Percentiles rank a stretch among this genome's conserved stretches.
phyloP scores from a whole-genome alignment of 2,797 vertebrate species.

The Aotus griseimembra region DNA sequence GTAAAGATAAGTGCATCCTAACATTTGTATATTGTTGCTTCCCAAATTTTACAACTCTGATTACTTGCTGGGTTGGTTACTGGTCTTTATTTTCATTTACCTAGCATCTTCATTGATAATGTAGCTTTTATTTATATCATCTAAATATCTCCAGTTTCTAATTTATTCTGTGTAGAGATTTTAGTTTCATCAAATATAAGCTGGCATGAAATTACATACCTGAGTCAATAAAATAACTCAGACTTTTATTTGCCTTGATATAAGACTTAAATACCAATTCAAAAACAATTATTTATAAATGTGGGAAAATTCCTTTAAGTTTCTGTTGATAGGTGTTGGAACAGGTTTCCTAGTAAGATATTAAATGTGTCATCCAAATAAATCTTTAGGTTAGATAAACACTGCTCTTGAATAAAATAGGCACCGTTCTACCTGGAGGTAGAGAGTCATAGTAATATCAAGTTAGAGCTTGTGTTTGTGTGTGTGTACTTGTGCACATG shows the following conservation, averaged over 20 bases:
- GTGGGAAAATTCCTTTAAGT: conserved; percentile 10
- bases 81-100: neutral
- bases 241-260: conserved; percentile 1
- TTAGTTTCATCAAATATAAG: neutral
- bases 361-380: conserved; percentile 5
- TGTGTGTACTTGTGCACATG: neutral
- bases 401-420: neutral
- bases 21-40: neutral
- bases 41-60: neutral
- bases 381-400: conserved; percentile 15
- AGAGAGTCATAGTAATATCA: neutral
- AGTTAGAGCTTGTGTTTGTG: neutral
- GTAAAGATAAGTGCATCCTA: neutral
- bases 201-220: neutral
- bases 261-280: conserved; percentile 17
- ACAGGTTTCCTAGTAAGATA: neutral
- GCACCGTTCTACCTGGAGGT: neutral
- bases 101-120: neutral
- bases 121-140: neutral
- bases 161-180: neutral
- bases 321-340: neutral
- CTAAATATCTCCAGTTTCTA: conserved; percentile 17
- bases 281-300: neutral
- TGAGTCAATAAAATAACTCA: neutral
- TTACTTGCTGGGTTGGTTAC: neutral